These are phyloP conservation scores for Gavia stellata DNA, from an alignment of 2,113 vertebrate genomes.

Conservation along the genomic window DNA sequence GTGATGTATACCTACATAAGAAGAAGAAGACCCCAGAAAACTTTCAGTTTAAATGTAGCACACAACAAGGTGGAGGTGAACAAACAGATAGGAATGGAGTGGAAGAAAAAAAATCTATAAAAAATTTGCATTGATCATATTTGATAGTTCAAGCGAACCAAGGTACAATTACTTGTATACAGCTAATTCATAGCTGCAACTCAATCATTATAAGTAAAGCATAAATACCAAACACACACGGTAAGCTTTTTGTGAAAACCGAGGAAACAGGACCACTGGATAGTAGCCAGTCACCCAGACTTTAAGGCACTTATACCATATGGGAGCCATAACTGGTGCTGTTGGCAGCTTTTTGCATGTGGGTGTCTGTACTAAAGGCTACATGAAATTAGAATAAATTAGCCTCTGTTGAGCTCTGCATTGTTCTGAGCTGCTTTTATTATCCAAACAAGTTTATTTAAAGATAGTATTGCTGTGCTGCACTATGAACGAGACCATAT, in stretches of 20 bases:
- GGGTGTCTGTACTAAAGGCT: not conserved
- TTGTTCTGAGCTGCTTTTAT: slow-evolving; percentile 4
- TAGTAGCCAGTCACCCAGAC: not conserved
- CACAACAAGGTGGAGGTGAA: not conserved
- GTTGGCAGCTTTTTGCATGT: not conserved
- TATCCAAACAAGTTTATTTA: not conserved
- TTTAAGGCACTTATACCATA: not conserved
- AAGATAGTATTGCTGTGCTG: not conserved
- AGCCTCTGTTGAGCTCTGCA: not conserved
- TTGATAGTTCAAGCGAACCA: not conserved
- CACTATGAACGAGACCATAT: not conserved
- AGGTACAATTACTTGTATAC: not conserved
- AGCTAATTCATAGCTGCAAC: not conserved
- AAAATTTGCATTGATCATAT: not conserved
- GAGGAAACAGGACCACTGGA: not conserved
- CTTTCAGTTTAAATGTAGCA: not conserved
- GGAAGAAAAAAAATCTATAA: not conserved
- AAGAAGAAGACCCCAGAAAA: not conserved
- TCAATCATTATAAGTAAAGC: not conserved
- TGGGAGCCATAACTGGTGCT: not conserved
- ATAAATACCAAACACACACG: not conserved
- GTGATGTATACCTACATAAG: not conserved
- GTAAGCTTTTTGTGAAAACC: not conserved
- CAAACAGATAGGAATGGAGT: not conserved
- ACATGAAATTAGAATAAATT: not conserved